phyloP scores from a whole-genome alignment of 2,113 vertebrate genomes.

The Ctenomys sociabilis region DNA sequence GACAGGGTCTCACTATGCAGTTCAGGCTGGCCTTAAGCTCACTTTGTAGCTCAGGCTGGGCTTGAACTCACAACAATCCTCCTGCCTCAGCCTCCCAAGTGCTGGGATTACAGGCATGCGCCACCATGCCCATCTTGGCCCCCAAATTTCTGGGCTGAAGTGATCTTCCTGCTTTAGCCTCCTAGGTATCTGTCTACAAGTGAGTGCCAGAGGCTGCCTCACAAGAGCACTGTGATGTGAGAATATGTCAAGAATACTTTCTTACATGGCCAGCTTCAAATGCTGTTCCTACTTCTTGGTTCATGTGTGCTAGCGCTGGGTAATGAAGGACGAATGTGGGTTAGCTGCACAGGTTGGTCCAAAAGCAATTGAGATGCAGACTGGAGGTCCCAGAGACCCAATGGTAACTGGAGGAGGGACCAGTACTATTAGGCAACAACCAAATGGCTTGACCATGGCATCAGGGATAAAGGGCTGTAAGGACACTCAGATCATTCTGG shows the following conservation, averaged over 20 bases:
- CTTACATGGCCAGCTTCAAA: neutral
- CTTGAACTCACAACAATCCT: no score
- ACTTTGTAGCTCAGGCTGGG: no score
- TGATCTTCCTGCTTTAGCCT: neutral
- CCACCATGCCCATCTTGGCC: no score
- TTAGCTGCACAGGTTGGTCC: neutral
- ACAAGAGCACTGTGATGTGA: neutral
- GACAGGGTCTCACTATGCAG: no score
- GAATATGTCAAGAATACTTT: neutral
- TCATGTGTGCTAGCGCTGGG: no score
- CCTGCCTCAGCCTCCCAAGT: no score
- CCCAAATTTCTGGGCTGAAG: neutral
- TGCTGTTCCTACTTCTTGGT: neutral
- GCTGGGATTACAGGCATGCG: no score
- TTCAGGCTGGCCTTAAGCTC: no score
- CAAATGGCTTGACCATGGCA: neutral
- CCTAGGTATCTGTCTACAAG: neutral
- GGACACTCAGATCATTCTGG: neutral
- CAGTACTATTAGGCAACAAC: neutral
- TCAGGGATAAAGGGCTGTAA: neutral
- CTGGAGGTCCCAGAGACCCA: neutral
- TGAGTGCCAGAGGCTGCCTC: no score
- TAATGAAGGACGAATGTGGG: neutral
- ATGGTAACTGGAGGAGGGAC: neutral
- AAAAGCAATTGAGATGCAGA: neutral